Evolutionary conservation across 2,888 invertebrate species (phyloP), one percentile per base, ranked within the genome.

Genomic region (Tineola bisselliella): DNA sequence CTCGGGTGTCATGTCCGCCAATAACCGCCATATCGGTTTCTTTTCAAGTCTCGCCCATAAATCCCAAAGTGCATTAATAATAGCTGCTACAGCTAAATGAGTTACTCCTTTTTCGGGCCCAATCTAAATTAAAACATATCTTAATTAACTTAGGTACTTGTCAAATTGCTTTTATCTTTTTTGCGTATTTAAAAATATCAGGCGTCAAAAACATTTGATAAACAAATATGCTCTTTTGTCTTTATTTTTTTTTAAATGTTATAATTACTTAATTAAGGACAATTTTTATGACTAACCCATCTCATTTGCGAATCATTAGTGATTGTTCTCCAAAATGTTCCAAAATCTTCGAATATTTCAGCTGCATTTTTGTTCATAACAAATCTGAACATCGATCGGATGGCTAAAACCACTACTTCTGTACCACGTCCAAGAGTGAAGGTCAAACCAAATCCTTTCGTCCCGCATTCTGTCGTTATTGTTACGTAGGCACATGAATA

Each of bases 401-500:
- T 89, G 8, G 94, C 94, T 65, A 90, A 84, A 8, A 93, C 92
- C 1, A 97, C 93, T 64, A 96, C 89, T 84, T 97, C 96, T 4
- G 94, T 97, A 61, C 97, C 97, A 66, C 94, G 89, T 8, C 97
- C 97, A 61, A 93, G 89, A 0, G 97, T 97, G 78, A 97, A 97
- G 0, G 96, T 94, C 59, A 96, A 80, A 0, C 97, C 97, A 75
- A 92, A 91, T 3, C 96, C 97, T 74, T 90, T 88, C 12, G 88
- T 71, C 5, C 89, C 89, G 63, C 87, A 87, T 52, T 88, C 88
- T 0, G 93, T 92, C 64, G 87, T 89, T n/a, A 93, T 78, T 1
- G 91, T 92, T n/a, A 97, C 95, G 77, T 97, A 97, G 0, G 95
- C 94, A 69, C 95, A 94, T 0, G 96, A 96, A 77, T 96, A 97